Conservation (phyloP, 2,888 invertebrate genomes). For the Thecophora atra region DNA sequence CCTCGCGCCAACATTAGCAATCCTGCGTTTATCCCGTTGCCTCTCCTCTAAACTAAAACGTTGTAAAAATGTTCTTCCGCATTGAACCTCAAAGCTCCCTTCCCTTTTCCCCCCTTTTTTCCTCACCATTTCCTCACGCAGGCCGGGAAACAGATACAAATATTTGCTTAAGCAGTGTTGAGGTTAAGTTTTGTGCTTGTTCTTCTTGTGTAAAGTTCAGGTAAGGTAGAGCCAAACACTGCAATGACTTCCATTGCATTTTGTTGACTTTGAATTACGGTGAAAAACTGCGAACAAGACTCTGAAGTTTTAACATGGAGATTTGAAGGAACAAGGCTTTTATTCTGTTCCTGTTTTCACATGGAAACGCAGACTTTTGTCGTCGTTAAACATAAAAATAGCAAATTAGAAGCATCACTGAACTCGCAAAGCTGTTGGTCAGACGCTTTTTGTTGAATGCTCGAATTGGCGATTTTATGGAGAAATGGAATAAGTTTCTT, state of each 20-base stretch:
- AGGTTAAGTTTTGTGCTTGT: slow-evolving; percentile 57
- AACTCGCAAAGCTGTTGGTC: too few species aligned
- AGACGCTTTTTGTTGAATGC: too few species aligned
- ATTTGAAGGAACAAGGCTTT: too few species aligned
- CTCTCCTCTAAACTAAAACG: background rate
- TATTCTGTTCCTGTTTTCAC: too few species aligned
- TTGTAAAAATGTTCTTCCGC: slow-evolving; percentile 42
- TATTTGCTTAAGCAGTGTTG: slow-evolving; percentile 65
- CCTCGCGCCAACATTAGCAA: slow-evolving; percentile 43
- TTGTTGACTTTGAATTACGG: slow-evolving; percentile 20
- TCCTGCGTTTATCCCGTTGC: slow-evolving; percentile 33
- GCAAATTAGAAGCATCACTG: too few species aligned
- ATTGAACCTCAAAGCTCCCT: slow-evolving; percentile 38
- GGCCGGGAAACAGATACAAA: slow-evolving; percentile 54
- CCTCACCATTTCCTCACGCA: background rate
- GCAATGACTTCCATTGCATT: background rate
- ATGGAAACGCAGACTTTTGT: too few species aligned
- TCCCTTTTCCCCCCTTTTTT: background rate
- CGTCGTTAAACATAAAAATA: too few species aligned
- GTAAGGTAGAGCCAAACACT: background rate
- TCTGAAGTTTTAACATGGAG: too few species aligned
- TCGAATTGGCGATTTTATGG: too few species aligned
- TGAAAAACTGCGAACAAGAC: background rate
- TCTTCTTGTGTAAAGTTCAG: slow-evolving; percentile 30
- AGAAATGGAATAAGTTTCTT: too few species aligned